These are phyloP conservation scores for Poeciliopsis presidionis DNA, from an alignment of 2,797 vertebrate species.

Conservation along the genomic window DNA sequence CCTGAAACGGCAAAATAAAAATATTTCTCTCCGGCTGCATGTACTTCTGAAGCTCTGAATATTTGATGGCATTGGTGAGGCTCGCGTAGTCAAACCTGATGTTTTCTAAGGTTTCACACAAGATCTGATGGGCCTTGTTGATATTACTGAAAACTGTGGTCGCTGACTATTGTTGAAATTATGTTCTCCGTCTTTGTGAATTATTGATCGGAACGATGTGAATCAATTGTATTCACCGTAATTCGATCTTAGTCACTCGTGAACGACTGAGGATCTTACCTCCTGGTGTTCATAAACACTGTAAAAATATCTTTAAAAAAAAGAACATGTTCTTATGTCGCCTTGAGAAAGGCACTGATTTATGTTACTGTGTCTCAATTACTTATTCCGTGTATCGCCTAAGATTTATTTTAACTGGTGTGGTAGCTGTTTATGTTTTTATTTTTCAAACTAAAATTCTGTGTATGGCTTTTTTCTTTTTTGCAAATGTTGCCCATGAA, in stretches of 20 bases:
- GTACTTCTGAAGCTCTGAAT: neutral
- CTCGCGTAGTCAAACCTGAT: neutral
- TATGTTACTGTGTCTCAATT: neutral
- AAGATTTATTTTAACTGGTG: neutral
- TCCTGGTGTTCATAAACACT: neutral
- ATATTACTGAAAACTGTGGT: neutral
- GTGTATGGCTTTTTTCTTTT: neutral
- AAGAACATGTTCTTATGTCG: neutral
- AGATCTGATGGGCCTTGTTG: neutral
- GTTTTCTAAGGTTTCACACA: neutral
- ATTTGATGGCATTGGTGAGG: neutral
- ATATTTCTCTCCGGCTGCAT: neutral
- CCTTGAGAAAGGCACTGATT: neutral
- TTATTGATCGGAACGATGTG: neutral
- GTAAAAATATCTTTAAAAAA: neutral
- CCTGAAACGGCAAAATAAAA: neutral
- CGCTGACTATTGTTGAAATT: neutral
- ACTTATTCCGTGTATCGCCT: neutral
- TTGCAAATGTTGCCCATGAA: neutral
- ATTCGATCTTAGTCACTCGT: neutral
- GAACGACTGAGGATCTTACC: neutral
- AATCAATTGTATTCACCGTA: neutral
- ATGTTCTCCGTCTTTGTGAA: neutral
- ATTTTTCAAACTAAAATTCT: neutral
- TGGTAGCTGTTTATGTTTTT: neutral